phyloP scores from a whole-genome alignment of 2,888 invertebrate species.

The Acheta domesticus region DNA sequence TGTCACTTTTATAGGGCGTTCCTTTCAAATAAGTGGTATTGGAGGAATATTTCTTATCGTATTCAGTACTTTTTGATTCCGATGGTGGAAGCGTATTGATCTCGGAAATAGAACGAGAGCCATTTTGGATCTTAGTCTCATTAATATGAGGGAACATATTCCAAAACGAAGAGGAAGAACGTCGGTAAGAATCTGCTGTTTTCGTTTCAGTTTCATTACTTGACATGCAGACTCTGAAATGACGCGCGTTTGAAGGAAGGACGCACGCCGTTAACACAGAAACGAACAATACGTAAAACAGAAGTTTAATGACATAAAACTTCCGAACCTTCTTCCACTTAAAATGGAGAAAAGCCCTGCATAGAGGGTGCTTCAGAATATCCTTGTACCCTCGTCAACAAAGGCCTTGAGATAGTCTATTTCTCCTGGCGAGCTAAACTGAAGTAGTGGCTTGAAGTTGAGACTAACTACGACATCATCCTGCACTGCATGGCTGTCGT shows the following conservation, averaged over 20 bases:
- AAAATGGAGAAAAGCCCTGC: constrained; percentile 50
- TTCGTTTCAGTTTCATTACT: neutral
- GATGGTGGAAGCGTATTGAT: too few species aligned
- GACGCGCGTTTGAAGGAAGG: constrained; percentile 34
- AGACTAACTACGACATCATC: constrained; percentile 47
- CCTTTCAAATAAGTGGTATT: too few species aligned
- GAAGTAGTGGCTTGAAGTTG: constrained; percentile 47
- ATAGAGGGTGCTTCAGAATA: constrained; percentile 50
- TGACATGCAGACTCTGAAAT: neutral
- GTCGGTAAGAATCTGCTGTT: neutral
- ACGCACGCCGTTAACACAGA: constrained; percentile 47
- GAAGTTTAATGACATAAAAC: constrained; percentile 47
- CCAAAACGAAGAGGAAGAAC: neutral
- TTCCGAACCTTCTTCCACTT: constrained; percentile 52
- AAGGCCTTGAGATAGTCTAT: constrained; percentile 51
- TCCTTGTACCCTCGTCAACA: constrained; percentile 50
- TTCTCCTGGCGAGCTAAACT: constrained; percentile 47
- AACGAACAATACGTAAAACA: constrained; percentile 46
- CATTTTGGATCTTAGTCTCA: neutral
- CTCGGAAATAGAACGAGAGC: constrained; percentile 40
- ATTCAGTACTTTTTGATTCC: too few species aligned
- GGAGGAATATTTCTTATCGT: too few species aligned
- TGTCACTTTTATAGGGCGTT: too few species aligned
- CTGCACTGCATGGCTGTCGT: neutral
- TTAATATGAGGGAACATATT: neutral